A percentile compares a stretch with the other conserved stretches of the same genome.
Evolutionary conservation across 2,797 vertebrate species (phyloP).

Genomic region (Ispidina lecontei): DNA sequence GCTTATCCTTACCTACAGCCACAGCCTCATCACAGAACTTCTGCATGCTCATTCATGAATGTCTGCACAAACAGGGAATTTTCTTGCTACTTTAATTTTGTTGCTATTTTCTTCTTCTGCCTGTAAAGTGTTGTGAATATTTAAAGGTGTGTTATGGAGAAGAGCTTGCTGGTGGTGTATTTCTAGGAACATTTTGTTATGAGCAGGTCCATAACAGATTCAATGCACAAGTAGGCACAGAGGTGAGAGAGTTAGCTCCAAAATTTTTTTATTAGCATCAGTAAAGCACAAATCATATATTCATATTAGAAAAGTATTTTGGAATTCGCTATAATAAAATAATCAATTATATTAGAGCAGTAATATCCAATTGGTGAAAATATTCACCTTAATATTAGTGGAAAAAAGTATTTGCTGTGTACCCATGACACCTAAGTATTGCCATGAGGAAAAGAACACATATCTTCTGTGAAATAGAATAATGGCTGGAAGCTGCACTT

Average conservation of each 20-base stretch:
- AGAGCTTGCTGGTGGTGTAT: neutral
- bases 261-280: conserved; percentile 33
- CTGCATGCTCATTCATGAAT: neutral
- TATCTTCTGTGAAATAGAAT: neutral
- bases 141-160: neutral
- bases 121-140: neutral
- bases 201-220: neutral
- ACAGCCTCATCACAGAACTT: neutral
- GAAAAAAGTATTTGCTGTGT: conserved; percentile 54
- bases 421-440: conserved; percentile 11
- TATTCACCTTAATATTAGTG: conserved; percentile 55
- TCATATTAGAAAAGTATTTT: conserved; percentile 29
- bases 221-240: neutral
- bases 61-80: neutral
- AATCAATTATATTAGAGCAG: neutral
- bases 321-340: conserved; percentile 51
- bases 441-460: neutral
- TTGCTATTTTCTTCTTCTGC: neutral
- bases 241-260: conserved; percentile 4
- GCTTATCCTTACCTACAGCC: neutral
- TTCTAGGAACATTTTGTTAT: neutral
- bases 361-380: conserved; percentile 28
- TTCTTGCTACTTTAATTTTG: neutral
- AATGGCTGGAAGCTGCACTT: conserved; percentile 16
- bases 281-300: conserved; percentile 31